These are phyloP conservation scores for Neocrepidodera transversa DNA, from an alignment of 2,888 invertebrate species.

Conservation along the genomic window DNA sequence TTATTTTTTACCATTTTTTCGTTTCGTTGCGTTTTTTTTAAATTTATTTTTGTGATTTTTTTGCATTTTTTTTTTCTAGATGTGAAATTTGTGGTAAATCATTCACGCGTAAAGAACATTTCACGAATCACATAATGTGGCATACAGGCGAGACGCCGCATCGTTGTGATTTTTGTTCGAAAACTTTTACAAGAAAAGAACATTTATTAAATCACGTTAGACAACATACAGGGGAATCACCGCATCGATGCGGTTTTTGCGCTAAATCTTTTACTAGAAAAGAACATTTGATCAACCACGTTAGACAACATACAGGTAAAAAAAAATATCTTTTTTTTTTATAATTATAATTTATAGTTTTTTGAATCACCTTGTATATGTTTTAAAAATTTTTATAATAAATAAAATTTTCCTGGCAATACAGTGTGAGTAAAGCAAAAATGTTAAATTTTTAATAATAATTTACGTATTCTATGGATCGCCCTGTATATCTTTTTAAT, in stretches of 20 bases:
- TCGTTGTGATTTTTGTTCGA: slow-evolving; percentile 80
- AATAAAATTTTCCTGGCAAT: neutral
- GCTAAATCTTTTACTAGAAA: slow-evolving; percentile 87
- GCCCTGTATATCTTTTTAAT: no score
- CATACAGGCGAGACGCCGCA: slow-evolving; percentile 82
- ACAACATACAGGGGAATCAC: slow-evolving; percentile 83
- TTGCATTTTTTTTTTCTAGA: no score
- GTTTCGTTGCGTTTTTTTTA: no score
- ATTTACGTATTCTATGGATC: no score
- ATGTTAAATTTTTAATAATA: no score
- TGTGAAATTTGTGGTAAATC: slow-evolving; percentile 89
- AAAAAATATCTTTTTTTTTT: no score
- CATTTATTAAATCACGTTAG: slow-evolving; percentile 79
- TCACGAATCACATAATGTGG: slow-evolving; percentile 90
- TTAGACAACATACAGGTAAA: slow-evolving; percentile 78
- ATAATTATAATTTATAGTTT: no score
- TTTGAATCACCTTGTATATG: no score
- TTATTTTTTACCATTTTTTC: no score
- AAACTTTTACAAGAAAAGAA: slow-evolving; percentile 80
- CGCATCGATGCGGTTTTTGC: slow-evolving; percentile 85
- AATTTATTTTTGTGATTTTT: no score
- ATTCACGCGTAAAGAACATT: slow-evolving; percentile 88
- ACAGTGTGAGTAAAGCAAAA: no score
- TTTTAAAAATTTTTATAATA: no score
- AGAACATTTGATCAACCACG: slow-evolving; percentile 86